Conservation (phyloP, 2,888 invertebrate genomes). For the Drosophila neutralis region DNA sequence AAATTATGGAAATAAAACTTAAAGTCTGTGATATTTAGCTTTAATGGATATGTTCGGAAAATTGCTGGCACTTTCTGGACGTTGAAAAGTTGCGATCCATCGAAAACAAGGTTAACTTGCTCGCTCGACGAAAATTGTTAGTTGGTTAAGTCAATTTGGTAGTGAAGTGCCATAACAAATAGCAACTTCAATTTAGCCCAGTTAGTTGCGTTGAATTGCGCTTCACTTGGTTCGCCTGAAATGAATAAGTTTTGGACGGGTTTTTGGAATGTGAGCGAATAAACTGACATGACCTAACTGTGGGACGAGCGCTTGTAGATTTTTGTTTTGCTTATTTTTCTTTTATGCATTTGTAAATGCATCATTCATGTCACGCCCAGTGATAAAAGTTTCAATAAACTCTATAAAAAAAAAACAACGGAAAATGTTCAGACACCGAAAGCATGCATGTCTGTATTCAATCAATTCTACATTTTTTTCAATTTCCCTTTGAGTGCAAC, state of each 20-base stretch:
- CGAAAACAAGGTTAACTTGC: conserved; percentile 32
- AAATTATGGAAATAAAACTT: not conserved
- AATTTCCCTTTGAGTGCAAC: conserved; percentile 4
- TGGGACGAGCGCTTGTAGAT: not conserved
- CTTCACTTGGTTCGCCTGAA: conserved; percentile 17
- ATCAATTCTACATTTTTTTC: conserved; percentile 12
- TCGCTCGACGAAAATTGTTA: conserved; percentile 33
- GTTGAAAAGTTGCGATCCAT: not conserved
- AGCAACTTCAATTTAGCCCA: conserved; percentile 12
- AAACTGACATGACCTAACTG: conserved; percentile 60
- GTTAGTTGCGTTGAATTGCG: conserved; percentile 19
- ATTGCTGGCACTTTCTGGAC: not conserved
- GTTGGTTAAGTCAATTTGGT: conserved; percentile 39
- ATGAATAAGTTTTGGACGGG: conserved; percentile 30
- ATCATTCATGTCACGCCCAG: conserved; percentile 64
- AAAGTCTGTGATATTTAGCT: not conserved
- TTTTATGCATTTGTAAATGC: conserved; percentile 13
- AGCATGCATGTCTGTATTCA: conserved; percentile 1
- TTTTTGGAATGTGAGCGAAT: conserved; percentile 21
- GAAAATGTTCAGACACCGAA: conserved; percentile 10
- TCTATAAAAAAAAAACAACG: conserved; percentile 15
- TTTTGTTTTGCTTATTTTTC: conserved; percentile 8
- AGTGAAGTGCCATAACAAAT: conserved; percentile 14
- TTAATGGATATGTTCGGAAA: too few species aligned
- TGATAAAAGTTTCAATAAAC: conserved; percentile 53